Evolutionary conservation across 2,888 invertebrate species (phyloP).

Genomic region (Ectobius pallidus): DNA sequence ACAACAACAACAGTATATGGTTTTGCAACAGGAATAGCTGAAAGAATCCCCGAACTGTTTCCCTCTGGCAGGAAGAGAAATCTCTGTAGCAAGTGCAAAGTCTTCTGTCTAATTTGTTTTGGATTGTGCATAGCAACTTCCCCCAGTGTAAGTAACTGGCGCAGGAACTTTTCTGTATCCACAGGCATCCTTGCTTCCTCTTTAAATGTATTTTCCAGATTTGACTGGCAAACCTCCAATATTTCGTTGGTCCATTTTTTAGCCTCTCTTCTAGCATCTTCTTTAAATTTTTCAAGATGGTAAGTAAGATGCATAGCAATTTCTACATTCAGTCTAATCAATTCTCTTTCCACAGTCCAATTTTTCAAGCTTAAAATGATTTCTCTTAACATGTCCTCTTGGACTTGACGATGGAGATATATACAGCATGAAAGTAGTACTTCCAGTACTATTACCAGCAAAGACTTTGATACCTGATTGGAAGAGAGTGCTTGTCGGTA

Average conservation of each 20-base stretch:
- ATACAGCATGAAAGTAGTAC: not conserved
- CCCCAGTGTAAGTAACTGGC: not conserved
- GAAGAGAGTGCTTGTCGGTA: slow-evolving; percentile 53
- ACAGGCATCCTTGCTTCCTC: not conserved
- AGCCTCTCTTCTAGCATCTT: not conserved
- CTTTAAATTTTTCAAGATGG: not conserved
- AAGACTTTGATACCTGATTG: not conserved
- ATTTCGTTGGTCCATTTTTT: not conserved
- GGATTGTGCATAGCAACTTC: not conserved
- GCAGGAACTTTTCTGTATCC: not conserved
- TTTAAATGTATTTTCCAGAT: not conserved
- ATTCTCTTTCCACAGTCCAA: not conserved
- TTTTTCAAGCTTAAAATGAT: not conserved
- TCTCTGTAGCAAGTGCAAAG: not conserved
- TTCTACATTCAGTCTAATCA: slow-evolving; percentile 7
- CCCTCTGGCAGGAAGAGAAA: not conserved
- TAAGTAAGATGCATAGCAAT: not conserved
- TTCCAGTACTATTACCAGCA: slow-evolving; percentile 11
- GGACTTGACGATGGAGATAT: not conserved
- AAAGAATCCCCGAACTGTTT: not conserved
- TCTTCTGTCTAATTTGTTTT: not conserved
- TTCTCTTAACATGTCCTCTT: not conserved
- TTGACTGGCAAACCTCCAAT: not conserved
- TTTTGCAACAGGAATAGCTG: slow-evolving; percentile 43
- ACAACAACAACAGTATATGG: slow-evolving; percentile 58